Evolutionary conservation across 2,797 vertebrate species (phyloP), one percentile per base, ranked within the genome.

Genomic region (Cyclura pinguis): DNA sequence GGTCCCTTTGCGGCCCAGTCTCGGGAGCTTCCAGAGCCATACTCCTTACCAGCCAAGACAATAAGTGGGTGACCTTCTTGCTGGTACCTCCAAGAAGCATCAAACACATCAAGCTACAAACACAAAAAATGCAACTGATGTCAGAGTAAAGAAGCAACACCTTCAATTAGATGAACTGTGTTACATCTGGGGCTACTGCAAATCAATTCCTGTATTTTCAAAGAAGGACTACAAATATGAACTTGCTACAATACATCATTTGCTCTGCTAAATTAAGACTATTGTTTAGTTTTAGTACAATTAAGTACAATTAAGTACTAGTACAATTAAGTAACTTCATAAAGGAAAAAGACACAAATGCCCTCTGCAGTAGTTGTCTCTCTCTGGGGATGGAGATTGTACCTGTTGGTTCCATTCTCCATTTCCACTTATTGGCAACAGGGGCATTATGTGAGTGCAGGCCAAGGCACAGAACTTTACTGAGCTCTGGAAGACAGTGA

Each of bases 1-100:
- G 99, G 99, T 84, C 99, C 99, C 96, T 99, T 99, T 5, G 99
- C 99, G 0, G 99, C 99, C 99, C 99, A 99, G 95, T 99, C 99
- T 94, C 99, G 98, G 91, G 99, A 99, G 97, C 99, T 99, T 84
- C 99, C 99, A 0, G 99, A 98, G 38, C 99, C 99, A 0, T 99
- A 99, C 86, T 99, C 99, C 93, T 99, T 99, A 85, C 99, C 99
- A 0, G 99, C 98, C 85, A 99, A 97, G 78, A 99, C 89, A 47
- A 99, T 96, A 74, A 99, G 97, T 62, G 98, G 97, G 69, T 97
- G 91, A 4, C 97, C 97, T 4, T 97, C 97, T 96, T 98, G 97
- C 94, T 96, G 97, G 95, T 99, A 99, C 86, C 97, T 94, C 93
- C 99, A 98, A 14, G 99, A 98, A 81, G 98, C 98, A 92, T 99